Evolutionary conservation across 2,113 vertebrate genomes (phyloP).

Genomic region (Pica pica): DNA sequence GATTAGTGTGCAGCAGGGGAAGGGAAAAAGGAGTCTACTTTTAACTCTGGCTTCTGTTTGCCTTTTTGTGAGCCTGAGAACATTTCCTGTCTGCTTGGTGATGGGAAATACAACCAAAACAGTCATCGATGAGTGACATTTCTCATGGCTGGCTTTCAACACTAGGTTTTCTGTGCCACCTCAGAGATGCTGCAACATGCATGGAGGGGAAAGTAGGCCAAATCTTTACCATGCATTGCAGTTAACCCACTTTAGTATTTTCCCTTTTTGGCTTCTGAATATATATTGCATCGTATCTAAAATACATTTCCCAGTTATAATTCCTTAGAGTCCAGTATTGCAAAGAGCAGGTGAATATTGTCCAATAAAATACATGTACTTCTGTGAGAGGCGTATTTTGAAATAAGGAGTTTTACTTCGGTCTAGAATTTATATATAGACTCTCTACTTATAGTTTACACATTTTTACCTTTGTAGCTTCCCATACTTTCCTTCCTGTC

Average conservation of each 20-base stretch:
- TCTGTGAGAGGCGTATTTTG: background rate
- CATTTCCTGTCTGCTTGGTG: constrained; percentile 56
- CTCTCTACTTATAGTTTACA: background rate
- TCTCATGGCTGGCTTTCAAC: background rate
- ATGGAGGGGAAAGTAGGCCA: background rate
- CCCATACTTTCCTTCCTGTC: background rate
- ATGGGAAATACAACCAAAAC: constrained; percentile 56
- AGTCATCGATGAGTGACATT: background rate
- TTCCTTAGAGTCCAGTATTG: background rate
- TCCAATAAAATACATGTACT: background rate
- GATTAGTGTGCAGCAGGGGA: background rate
- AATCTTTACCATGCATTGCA: background rate
- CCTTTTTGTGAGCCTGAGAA: constrained; percentile 58
- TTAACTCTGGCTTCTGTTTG: constrained; percentile 62
- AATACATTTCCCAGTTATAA: background rate
- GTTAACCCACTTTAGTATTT: background rate
- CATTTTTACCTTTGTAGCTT: background rate
- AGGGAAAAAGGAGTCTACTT: constrained; percentile 4
- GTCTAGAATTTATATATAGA: background rate
- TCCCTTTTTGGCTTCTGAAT: background rate
- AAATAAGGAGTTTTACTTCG: background rate
- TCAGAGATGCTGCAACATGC: background rate
- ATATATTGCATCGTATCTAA: background rate
- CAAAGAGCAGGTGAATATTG: background rate
- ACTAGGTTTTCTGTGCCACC: background rate